Evolutionary conservation across 1,140 invertebrate species (phyloP).

Genomic region (Trinorchestia longiramus): DNA sequence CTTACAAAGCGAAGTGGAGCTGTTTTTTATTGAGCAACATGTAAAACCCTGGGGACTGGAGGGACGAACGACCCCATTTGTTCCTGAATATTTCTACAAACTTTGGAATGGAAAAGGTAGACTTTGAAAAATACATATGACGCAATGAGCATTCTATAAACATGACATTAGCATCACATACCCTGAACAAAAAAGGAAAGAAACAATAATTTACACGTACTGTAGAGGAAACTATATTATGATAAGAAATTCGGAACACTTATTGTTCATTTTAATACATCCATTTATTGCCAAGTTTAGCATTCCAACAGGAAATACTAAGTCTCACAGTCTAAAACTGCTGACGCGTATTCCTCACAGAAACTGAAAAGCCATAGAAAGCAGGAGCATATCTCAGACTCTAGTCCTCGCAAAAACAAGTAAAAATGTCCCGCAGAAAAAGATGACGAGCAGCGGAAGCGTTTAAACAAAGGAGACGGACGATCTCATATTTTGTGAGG

Average conservation of each 20-base stretch:
- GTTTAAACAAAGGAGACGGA: constrained; percentile 10
- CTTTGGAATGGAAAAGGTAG: background rate
- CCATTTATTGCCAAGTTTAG: background rate
- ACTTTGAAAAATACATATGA: background rate
- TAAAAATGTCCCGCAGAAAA: background rate
- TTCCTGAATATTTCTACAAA: background rate
- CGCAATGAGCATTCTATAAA: background rate
- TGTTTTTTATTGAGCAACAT: background rate
- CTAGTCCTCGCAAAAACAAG: background rate
- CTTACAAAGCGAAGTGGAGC: background rate
- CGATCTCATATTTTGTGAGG: background rate
- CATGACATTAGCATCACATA: background rate
- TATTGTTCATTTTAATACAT: background rate
- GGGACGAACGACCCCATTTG: background rate
- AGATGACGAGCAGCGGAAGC: constrained; percentile 15
- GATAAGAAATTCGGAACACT: background rate
- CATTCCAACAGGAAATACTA: background rate
- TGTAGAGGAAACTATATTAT: background rate
- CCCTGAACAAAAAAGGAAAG: background rate
- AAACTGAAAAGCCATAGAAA: background rate
- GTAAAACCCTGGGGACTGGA: background rate
- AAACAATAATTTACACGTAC: background rate
- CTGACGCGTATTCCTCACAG: constrained; percentile 5
- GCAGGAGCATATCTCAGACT: background rate
- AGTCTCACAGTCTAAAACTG: background rate